Conservation (phyloP, 2,888 invertebrate species). For the Chloromyia formosa region DNA sequence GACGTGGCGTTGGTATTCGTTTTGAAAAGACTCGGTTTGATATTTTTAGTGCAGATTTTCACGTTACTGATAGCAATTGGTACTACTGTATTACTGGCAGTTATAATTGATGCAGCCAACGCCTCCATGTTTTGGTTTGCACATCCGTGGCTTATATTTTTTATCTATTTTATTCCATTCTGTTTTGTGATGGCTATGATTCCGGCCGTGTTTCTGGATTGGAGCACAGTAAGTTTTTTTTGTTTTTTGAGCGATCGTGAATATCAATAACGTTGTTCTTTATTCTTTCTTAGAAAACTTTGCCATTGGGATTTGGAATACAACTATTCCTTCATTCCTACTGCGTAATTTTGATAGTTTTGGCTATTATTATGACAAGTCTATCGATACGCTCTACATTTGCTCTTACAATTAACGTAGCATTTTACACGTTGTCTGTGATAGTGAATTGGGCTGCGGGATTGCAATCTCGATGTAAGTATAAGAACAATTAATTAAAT, state of each 20-base stretch:
- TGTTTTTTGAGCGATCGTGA: not conserved
- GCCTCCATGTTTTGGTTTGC: slow-evolving; percentile 71
- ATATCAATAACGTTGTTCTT: not conserved
- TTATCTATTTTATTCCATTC: slow-evolving; percentile 63
- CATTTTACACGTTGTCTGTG: slow-evolving; percentile 58
- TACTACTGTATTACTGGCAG: slow-evolving; percentile 58
- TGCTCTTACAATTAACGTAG: slow-evolving; percentile 58
- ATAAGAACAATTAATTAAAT: not conserved
- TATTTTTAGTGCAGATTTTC: slow-evolving; percentile 55
- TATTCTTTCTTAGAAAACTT: slow-evolving; percentile 55
- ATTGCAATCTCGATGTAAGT: slow-evolving; percentile 57
- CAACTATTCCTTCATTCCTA: slow-evolving; percentile 61
- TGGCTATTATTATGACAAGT: slow-evolving; percentile 58
- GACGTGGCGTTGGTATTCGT: slow-evolving; percentile 56
- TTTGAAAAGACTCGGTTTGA: slow-evolving; percentile 54
- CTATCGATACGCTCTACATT: slow-evolving; percentile 60
- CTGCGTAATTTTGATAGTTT: slow-evolving; percentile 57
- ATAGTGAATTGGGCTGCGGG: slow-evolving; percentile 59
- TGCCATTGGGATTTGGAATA: slow-evolving; percentile 57
- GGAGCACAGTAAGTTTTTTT: not conserved
- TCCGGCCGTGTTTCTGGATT: slow-evolving; percentile 56
- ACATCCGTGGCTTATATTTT: slow-evolving; percentile 66
- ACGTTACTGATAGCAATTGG: slow-evolving; percentile 56
- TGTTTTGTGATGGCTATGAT: slow-evolving; percentile 60
- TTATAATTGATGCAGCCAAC: slow-evolving; percentile 62